Conservation (phyloP, 2,888 invertebrate species). For the Leptinotarsa juncta region DNA sequence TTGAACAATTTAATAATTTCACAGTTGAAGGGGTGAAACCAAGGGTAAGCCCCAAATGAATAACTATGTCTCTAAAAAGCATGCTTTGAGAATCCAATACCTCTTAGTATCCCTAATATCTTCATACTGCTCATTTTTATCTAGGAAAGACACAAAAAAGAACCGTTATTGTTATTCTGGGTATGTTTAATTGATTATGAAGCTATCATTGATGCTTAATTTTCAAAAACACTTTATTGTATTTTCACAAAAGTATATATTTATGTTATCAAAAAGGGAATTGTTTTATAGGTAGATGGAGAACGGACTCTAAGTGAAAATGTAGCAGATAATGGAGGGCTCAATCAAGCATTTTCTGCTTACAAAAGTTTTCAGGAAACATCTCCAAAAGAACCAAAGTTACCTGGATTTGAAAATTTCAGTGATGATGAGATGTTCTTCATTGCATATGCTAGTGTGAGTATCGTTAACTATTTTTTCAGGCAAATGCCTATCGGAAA, state of each 20-base stretch:
- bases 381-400: constrained; percentile 71
- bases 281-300: constrained; percentile 74
- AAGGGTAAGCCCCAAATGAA: constrained; percentile 67
- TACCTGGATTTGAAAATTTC: constrained; percentile 80
- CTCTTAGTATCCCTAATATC: no score
- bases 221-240: no score
- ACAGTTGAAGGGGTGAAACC: constrained; percentile 73
- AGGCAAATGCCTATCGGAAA: no score
- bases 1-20: constrained; percentile 84
- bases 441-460: constrained; percentile 83
- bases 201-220: no score
- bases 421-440: constrained; percentile 82
- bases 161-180: no score
- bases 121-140: no score
- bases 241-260: no score
- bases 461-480: constrained; percentile 51
- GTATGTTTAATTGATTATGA: no score
- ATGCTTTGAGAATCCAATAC: no score
- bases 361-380: constrained; percentile 71
- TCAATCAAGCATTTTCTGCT: constrained; percentile 78
- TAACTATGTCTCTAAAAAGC: not conserved
- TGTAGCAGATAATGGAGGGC: constrained; percentile 85
- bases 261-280: no score
- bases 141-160: no score
- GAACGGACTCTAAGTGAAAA: constrained; percentile 82